These are phyloP conservation scores for Drosophila colorata DNA, from an alignment of 2,888 invertebrate genomes.

Conservation along the genomic window DNA sequence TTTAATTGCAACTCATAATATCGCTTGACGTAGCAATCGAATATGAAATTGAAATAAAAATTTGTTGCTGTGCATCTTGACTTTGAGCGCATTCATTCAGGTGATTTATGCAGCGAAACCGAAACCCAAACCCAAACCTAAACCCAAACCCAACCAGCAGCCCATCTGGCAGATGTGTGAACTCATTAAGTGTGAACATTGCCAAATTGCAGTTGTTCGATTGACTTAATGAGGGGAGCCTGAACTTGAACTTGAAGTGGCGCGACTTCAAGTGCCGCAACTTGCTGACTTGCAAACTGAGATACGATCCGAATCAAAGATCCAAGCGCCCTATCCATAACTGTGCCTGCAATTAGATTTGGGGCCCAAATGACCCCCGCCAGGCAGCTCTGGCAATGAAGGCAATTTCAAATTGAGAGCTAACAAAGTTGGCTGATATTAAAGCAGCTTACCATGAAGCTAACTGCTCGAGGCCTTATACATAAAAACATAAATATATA, in stretches of 20 bases:
- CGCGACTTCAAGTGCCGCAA: constrained; percentile 24
- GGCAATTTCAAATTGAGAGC: constrained; percentile 67
- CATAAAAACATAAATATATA: background rate
- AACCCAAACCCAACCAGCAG: constrained; percentile 11
- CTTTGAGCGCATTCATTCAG: constrained; percentile 70
- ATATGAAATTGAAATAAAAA: constrained; percentile 34
- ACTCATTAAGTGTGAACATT: constrained; percentile 73
- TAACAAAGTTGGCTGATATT: constrained; percentile 43
- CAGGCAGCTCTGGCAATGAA: constrained; percentile 46
- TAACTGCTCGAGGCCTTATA: constrained; percentile 54
- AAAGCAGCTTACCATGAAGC: constrained; percentile 76
- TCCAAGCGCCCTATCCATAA: constrained; percentile 41
- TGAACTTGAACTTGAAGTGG: constrained; percentile 78
- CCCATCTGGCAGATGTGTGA: constrained; percentile 46
- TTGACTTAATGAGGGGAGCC: constrained; percentile 62
- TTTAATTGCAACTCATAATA: constrained; percentile 55
- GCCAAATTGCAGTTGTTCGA: constrained; percentile 66
- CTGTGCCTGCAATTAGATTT: constrained; percentile 68
- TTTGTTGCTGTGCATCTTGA: constrained; percentile 51
- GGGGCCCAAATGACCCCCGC: constrained; percentile 34
- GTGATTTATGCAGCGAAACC: constrained; percentile 55
- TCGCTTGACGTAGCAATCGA: constrained; percentile 33
- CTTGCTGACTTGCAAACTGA: constrained; percentile 37
- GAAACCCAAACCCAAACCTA: constrained; percentile 3
- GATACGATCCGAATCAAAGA: constrained; percentile 20